A percentile compares a stretch with the other conserved stretches of the same genome.
phyloP scores from a whole-genome alignment of 2,113 vertebrate species.

The Ochotona curzoniae region DNA sequence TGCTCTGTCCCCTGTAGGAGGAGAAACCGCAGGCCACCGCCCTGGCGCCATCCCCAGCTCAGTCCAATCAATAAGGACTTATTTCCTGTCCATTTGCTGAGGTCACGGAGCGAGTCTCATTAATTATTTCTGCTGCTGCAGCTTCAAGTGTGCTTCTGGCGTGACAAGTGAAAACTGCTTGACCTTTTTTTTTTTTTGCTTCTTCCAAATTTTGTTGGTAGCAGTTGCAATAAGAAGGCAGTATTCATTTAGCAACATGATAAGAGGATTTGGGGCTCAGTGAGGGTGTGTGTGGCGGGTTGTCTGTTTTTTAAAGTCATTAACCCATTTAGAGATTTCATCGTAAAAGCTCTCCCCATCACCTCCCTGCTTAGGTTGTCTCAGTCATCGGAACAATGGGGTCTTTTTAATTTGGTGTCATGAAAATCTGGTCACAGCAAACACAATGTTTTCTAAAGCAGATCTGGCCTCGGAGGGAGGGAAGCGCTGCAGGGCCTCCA shows the following conservation, averaged over 20 bases:
- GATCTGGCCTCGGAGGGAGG: conserved; percentile 96
- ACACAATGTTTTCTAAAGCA: conserved; percentile 97
- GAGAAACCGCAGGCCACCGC: conserved; percentile 97
- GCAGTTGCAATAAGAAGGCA: conserved; percentile 76
- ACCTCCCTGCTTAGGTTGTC: neutral
- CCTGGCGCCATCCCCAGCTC: conserved; percentile 94
- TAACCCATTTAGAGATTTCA: conserved; percentile 38
- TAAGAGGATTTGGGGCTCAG: conserved; percentile 49
- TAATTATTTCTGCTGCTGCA: conserved; percentile 98
- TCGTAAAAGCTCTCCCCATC: conserved; percentile 25
- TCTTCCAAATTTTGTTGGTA: conserved; percentile 82
- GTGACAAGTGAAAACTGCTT: conserved; percentile 88
- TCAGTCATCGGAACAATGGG: conserved; percentile 43
- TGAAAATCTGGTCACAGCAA: conserved; percentile 93
- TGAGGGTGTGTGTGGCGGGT: neutral
- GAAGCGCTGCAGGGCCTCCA: conserved; percentile 95
- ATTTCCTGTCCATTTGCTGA: conserved; percentile 99
- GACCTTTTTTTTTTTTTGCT: conserved; percentile 89
- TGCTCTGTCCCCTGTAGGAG: conserved; percentile 84
- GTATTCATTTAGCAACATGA: conserved; percentile 69
- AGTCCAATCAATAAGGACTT: conserved; percentile 97
- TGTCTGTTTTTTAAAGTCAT: conserved; percentile 56
- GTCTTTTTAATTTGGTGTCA: conserved; percentile 78
- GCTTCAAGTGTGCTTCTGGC: conserved; percentile 94
- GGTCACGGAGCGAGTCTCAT: conserved; percentile 95